phyloP scores from a whole-genome alignment of 2,888 invertebrate genomes.

The Cabera pusaria region DNA sequence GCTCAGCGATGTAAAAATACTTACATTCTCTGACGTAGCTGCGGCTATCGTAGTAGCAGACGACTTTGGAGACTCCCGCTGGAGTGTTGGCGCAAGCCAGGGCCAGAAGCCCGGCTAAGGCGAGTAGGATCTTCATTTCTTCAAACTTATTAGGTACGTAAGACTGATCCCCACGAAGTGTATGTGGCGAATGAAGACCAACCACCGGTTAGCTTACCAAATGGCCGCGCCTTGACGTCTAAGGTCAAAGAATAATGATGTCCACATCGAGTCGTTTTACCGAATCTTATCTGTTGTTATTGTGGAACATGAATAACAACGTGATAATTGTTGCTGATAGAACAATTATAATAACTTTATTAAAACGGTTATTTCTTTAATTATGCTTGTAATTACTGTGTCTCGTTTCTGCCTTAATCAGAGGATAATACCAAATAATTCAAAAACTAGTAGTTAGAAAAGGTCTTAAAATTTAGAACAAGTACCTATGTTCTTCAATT shows the following conservation, averaged over 20 bases:
- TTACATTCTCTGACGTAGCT: constrained; percentile 87
- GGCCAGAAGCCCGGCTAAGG: constrained; percentile 57
- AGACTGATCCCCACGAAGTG: constrained; percentile 60
- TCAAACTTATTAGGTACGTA: constrained; percentile 32
- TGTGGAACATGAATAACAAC: constrained; percentile 14
- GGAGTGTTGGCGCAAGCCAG: constrained; percentile 59
- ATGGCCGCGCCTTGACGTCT: constrained; percentile 30
- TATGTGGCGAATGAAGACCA: constrained; percentile 62
- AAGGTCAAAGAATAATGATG: constrained; percentile 62
- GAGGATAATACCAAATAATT: too few relatives aligned
- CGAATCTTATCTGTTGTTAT: constrained; percentile 50
- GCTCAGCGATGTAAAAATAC: constrained; percentile 52
- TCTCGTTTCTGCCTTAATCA: too few relatives aligned
- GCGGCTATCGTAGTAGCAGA: constrained; percentile 89
- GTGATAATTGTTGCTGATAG: too few relatives aligned
- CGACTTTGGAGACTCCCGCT: constrained; percentile 81
- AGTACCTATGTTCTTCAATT: too few relatives aligned
- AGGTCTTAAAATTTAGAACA: too few relatives aligned
- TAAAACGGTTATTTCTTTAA: too few relatives aligned
- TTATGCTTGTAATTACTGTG: too few relatives aligned
- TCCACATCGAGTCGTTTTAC: constrained; percentile 45
- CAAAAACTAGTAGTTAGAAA: too few relatives aligned
- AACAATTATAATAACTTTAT: too few relatives aligned
- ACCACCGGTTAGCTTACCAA: constrained; percentile 35
- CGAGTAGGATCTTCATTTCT: constrained; percentile 55